Evolutionary conservation across 1,140 invertebrate species (phyloP), one percentile per base, ranked within the genome.

Genomic region (Pogonus chalceus): DNA sequence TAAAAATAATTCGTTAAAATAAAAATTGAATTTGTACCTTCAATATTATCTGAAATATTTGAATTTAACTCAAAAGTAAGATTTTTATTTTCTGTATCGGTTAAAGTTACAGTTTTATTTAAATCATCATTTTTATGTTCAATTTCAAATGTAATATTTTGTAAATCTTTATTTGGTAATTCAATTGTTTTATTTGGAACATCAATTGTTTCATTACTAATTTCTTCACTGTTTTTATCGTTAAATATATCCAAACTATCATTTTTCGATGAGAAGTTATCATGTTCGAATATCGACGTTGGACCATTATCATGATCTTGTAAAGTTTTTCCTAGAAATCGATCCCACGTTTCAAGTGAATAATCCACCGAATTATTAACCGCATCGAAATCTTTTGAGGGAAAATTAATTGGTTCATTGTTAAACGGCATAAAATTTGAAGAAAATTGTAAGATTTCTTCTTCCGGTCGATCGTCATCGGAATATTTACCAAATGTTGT

Each of bases 361-460:
- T 69, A 71, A 52, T 61, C 55, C 23, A 56, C 48, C 37, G 43
- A 35, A 48, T 21, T 35, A 20, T 43, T 35, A 52, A 20, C 49
- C 47, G 52, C 31, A 54, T 64, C 60, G n/a, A 59, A 46, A 51
- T 59, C 57, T 43, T 57, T 58, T n/a, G n/a, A n/a, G n/a, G n/a
- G n/a, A n/a, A n/a, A n/a, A n/a, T n/a, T n/a, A n/a, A n/a, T n/a
- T n/a, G n/a, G n/a, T n/a, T n/a, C n/a, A 7, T 55, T 54, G 43
- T 9, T 55, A 23, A 76, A 73, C 49, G 70, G 71, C 46, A 68
- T 72, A 48, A 77, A 76, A 53, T 76, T 76, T 0, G 73, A 74
- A 12, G 73, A 76, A 57, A 76, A 76, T 9, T 72, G 72, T 50
- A 75, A 57, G 16, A 72, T 50, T 55, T 76, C 72, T 61, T 75